Conservation (phyloP, 2,797 vertebrate species). For the Microctenopoma steveboyesi region DNA sequence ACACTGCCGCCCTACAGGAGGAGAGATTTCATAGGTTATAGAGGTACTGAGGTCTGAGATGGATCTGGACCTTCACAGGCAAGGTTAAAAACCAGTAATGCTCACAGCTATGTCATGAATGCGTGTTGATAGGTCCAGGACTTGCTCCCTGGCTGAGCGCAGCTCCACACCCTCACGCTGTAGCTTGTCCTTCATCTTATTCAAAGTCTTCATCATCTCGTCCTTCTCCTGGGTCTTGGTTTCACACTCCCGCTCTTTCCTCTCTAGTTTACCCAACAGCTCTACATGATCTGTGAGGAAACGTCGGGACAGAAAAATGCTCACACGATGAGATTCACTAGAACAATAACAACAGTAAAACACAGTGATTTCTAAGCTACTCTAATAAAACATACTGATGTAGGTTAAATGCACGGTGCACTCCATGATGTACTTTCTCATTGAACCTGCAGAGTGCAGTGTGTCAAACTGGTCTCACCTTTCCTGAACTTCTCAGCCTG, state of each 20-base stretch:
- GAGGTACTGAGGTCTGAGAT: too few species aligned
- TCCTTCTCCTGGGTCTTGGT: slow-evolving; percentile 96
- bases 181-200: slow-evolving; percentile 99
- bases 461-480: slow-evolving; percentile 76
- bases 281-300: slow-evolving; percentile 87
- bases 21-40: slow-evolving; percentile 13
- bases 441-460: slow-evolving; percentile 41
- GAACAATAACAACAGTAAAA: too few species aligned
- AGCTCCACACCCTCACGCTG: slow-evolving; percentile 94
- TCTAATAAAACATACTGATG: neutral
- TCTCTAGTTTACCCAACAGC: slow-evolving; percentile 89
- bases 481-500: slow-evolving; percentile 97
- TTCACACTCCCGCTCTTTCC: slow-evolving; percentile 95
- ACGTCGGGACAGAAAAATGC: neutral
- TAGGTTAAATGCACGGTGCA: neutral
- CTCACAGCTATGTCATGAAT: slow-evolving; percentile 90
- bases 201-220: slow-evolving; percentile 98
- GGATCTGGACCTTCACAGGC: too few species aligned
- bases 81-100: slow-evolving; percentile 2
- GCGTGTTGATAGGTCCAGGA: slow-evolving; percentile 89
- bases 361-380: neutral
- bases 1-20: slow-evolving; percentile 80
- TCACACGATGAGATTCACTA: neutral
- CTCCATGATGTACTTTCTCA: slow-evolving; percentile 5
- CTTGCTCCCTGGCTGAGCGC: slow-evolving; percentile 91